Base-by-base conservation (phyloP, 2,797 vertebrate species). In the Bucorvus abyssinicus region DNA sequence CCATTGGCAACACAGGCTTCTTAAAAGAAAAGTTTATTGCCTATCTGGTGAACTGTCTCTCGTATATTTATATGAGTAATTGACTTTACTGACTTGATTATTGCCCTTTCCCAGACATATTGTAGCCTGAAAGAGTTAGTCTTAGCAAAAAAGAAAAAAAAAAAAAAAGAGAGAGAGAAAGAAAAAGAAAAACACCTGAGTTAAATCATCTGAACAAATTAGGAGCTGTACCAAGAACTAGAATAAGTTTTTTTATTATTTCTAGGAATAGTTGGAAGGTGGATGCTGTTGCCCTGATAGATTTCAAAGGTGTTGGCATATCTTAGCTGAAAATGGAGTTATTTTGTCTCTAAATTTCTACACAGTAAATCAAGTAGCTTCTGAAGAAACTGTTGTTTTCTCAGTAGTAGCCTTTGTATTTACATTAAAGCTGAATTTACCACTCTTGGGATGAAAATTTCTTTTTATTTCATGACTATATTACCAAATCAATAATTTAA, bases 401-500 rank as follows among this genome's bases (percentile, higher is more conserved):
- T 95, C 75, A 94, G 79, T 81, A 94, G 74, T 75, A 90, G 73
- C 17, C 69, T 93, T 97, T 95, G 69, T 96, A 92, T 96, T 96
- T 92, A 88, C 38, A 91, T 89, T 95, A 95, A 97, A 96, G 84
- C 50, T 95, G 92, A 97, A 95, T 95, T 97, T 97, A 94, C 89
- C 93, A 95, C 85, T 95, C 94, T 65, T 92, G 44, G 50, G 92
- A 82, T 96, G 83, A 97, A 97, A 97, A 83, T n/a, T 94, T 60
- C 56, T 96, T 96, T 97, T 97, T 96, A 42, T 94, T 96, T 96
- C 90, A 90, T 85, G 64, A 95, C 84, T 96, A 85, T 89, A 92
- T 95, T 96, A 95, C 52, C 74, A 75, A 96, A 97, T 96, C 97
- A 96, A 96, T 97, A 89, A 97, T 97, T 96, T 94, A 95, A 96